A percentile compares a stretch with the other conserved stretches of the same genome.
These are phyloP conservation scores for Picathartes gymnocephalus DNA, from an alignment of 2,113 vertebrate genomes.

Conservation along the genomic window DNA sequence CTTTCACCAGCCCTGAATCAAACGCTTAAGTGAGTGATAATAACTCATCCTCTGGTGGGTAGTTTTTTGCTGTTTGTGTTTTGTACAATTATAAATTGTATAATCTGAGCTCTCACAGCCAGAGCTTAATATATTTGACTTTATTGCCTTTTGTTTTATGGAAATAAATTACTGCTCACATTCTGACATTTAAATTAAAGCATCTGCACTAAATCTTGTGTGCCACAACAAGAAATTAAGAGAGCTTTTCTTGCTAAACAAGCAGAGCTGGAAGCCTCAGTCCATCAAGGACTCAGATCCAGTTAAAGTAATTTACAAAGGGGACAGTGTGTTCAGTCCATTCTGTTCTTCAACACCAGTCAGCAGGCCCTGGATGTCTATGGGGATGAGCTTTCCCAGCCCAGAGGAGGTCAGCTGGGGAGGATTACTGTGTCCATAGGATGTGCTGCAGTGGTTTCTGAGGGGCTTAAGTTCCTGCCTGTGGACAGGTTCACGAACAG, in stretches of 20 bases:
- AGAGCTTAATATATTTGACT: conserved; percentile 71
- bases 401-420: background rate
- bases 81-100: conserved; percentile 65
- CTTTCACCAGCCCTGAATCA: conserved; percentile 21
- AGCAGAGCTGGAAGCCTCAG: background rate
- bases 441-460: fast-evolving
- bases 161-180: conserved; percentile 71
- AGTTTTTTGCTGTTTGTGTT: background rate
- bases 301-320: background rate
- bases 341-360: background rate
- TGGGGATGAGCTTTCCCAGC: background rate
- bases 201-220: conserved; percentile 65
- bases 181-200: conserved; percentile 72
- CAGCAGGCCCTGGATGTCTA: background rate
- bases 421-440: background rate
- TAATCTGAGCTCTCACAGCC: conserved; percentile 49
- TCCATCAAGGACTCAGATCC: background rate
- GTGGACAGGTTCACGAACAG: background rate
- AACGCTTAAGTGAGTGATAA: conserved; percentile 32
- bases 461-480: fast-evolving
- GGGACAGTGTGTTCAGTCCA: fast-evolving
- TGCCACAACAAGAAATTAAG: conserved; percentile 67
- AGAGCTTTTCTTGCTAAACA: conserved; percentile 45
- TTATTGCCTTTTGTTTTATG: conserved; percentile 74
- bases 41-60: conserved; percentile 55